phyloP scores from a whole-genome alignment of 2,113 vertebrate species.

The Struthidea cinerea region DNA sequence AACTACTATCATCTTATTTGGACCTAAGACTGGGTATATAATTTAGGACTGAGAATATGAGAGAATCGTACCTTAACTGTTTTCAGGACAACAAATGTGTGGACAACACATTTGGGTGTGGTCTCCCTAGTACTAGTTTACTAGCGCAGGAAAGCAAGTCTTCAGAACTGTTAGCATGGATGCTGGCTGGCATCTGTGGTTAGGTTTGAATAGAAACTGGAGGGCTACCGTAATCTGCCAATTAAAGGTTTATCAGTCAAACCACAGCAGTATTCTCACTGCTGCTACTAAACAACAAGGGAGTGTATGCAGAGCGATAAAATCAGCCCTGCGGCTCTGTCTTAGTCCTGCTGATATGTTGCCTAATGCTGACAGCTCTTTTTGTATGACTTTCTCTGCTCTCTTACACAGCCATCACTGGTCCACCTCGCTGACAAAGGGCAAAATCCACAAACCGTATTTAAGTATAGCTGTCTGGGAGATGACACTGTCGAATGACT shows the following conservation, averaged over 20 bases:
- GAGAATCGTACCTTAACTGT: not conserved
- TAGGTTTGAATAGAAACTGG: not conserved
- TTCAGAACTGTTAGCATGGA: not conserved
- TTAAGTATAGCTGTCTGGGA: not conserved
- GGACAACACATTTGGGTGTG: not conserved
- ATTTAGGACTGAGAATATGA: not conserved
- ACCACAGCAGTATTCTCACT: not conserved
- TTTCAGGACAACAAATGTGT: not conserved
- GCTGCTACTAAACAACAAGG: not conserved
- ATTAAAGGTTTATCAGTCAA: not conserved
- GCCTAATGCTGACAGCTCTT: not conserved
- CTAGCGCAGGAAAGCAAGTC: not conserved
- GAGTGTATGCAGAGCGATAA: not conserved
- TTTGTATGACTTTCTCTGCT: not conserved
- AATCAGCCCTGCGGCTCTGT: not conserved
- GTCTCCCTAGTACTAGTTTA: not conserved
- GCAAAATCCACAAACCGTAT: not conserved
- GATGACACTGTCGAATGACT: not conserved
- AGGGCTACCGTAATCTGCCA: not conserved
- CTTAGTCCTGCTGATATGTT: not conserved
- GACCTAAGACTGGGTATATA: not conserved
- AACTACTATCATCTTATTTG: not conserved
- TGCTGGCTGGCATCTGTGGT: not conserved
- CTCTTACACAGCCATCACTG: not conserved
- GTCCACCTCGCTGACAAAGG: not conserved